phyloP scores from a whole-genome alignment of 1,140 invertebrate species.

The Caenorhabditis tropicalis region DNA sequence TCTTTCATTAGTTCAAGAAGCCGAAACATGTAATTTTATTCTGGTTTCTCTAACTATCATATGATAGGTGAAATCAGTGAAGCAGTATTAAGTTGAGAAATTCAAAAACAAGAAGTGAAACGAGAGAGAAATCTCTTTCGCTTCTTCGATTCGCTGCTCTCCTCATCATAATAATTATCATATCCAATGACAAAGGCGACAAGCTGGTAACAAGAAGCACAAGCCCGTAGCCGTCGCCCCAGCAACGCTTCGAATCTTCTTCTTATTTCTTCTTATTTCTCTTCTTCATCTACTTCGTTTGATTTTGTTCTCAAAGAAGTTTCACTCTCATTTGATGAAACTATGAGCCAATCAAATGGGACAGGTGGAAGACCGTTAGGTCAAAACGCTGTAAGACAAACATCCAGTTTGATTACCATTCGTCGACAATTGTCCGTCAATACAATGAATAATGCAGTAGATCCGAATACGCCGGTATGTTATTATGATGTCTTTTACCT shows the following conservation, averaged over 20 bases:
- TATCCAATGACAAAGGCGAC: not conserved
- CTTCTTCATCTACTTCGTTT: not conserved
- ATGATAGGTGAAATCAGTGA: not conserved
- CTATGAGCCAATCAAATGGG: not conserved
- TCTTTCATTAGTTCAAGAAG: not conserved
- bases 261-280: not conserved
- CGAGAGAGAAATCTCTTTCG: not conserved
- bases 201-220: not conserved
- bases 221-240: not conserved
- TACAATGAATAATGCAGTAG: not conserved
- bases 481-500: not conserved
- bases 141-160: not conserved
- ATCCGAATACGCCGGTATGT: constrained; percentile 19
- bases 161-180: constrained; percentile 20
- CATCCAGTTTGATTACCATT: not conserved
- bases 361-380: not conserved
- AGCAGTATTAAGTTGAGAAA: not conserved
- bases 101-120: constrained; percentile 16
- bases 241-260: constrained; percentile 24
- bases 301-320: not conserved
- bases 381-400: not conserved
- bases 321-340: no score
- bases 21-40: not conserved
- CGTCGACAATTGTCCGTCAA: not conserved
- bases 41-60: not conserved